Percentiles rank a stretch among this genome's conserved stretches.
Evolutionary conservation across 2,888 invertebrate genomes (phyloP).

Genomic region (Platycnemis pennipes): DNA sequence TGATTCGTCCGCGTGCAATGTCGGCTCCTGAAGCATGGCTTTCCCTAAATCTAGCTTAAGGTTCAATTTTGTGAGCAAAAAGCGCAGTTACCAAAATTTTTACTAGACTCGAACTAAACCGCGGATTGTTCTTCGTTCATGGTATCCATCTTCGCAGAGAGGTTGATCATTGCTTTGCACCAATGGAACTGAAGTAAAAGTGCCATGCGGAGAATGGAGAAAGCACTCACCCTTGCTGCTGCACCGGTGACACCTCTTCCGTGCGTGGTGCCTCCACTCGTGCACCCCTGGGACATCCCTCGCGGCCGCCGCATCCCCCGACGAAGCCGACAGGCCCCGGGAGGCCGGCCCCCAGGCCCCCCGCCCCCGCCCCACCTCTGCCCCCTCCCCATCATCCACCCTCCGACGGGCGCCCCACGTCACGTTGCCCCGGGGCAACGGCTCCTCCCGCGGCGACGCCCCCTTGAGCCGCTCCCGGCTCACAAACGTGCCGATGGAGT

Average conservation of each 20-base stretch:
- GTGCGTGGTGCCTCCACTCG: slow-evolving; percentile 73
- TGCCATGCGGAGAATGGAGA: background rate
- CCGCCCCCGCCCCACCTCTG: background rate
- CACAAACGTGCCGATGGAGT: slow-evolving; percentile 86
- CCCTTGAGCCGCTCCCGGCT: slow-evolving; percentile 76
- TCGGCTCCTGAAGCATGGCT: too few species aligned
- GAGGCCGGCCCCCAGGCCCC: background rate
- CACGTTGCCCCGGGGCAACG: background rate
- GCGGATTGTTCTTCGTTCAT: too few species aligned
- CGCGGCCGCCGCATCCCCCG: slow-evolving; percentile 73
- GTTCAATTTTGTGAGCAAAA: too few species aligned
- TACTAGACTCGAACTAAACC: too few species aligned
- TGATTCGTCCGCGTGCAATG: too few species aligned
- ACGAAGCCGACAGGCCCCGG: background rate
- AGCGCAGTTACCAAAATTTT: too few species aligned
- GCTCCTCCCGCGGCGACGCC: slow-evolving; percentile 14
- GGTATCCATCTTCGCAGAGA: too few species aligned
- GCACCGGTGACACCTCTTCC: slow-evolving; percentile 59
- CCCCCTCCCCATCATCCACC: background rate
- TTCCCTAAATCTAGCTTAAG: too few species aligned
- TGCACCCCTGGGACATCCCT: slow-evolving; percentile 73
- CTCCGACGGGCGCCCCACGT: slow-evolving; percentile 46
- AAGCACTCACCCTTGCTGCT: slow-evolving; percentile 37
- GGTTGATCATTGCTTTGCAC: too few species aligned
- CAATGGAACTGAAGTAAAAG: too few species aligned